These are phyloP conservation scores for Iphiclides podalirius DNA, from an alignment of 2,888 invertebrate species.

Conservation along the genomic window DNA sequence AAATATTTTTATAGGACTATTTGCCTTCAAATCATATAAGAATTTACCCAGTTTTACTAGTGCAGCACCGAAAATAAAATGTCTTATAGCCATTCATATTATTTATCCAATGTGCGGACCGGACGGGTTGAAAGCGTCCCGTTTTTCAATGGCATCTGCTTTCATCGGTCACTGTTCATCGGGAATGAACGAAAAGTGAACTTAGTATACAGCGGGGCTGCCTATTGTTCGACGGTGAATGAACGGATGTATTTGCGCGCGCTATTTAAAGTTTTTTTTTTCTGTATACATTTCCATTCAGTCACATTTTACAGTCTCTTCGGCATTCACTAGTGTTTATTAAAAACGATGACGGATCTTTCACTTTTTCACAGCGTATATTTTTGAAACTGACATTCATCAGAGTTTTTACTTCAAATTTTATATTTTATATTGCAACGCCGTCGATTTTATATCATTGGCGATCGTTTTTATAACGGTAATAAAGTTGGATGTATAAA, in stretches of 20 bases:
- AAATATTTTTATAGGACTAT: too few relatives aligned
- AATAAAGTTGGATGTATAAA: slow-evolving; percentile 9
- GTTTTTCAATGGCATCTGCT: background rate
- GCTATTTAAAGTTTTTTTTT: background rate
- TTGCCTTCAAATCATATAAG: too few relatives aligned
- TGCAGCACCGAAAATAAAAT: background rate
- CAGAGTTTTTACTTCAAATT: too few relatives aligned
- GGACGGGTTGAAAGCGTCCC: background rate
- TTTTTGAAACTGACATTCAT: too few relatives aligned
- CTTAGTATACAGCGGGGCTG: background rate
- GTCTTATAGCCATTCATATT: background rate
- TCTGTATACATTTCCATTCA: background rate
- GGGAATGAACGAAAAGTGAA: slow-evolving; percentile 1
- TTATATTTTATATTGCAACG: too few relatives aligned
- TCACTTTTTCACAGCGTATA: too few relatives aligned
- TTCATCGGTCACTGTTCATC: background rate
- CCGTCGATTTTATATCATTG: too few relatives aligned
- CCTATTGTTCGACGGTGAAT: background rate
- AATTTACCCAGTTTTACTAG: too few relatives aligned
- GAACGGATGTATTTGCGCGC: background rate
- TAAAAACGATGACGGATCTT: too few relatives aligned
- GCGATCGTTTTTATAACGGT: background rate
- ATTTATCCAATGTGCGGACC: background rate
- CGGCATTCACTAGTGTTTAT: background rate
- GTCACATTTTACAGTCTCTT: background rate